phyloP scores from a whole-genome alignment of 2,113 vertebrate species.

The Spilogale gracilis region DNA sequence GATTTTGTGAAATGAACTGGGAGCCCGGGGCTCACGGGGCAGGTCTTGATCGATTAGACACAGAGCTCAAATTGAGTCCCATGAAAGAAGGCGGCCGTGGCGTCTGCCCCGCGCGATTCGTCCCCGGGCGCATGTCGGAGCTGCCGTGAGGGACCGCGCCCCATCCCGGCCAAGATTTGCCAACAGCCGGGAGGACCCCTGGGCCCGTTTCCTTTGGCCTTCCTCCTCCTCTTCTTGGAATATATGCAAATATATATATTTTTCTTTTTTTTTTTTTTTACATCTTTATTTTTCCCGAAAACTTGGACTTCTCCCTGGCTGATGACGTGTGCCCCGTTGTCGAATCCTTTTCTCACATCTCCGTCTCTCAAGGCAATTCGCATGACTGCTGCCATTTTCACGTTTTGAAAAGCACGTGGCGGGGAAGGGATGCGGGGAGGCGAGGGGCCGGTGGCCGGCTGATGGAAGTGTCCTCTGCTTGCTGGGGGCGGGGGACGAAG shows the following conservation, averaged over 20 bases:
- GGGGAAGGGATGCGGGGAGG: background rate
- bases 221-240: slow-evolving; percentile 55
- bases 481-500: rapidly evolving
- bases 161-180: slow-evolving; percentile 82
- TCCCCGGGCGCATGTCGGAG: slow-evolving; percentile 77
- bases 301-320: slow-evolving; percentile 64
- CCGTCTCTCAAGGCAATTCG: background rate
- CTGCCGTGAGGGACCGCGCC: slow-evolving; percentile 84
- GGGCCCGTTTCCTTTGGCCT: slow-evolving; percentile 72
- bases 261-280: background rate
- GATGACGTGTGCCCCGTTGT: slow-evolving; percentile 50
- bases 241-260: slow-evolving; percentile 1
- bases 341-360: slow-evolving; percentile 67
- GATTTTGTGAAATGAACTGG: background rate
- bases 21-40: background rate
- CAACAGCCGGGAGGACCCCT: slow-evolving; percentile 78
- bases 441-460: rapidly evolving
- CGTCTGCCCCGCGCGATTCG: slow-evolving; percentile 65
- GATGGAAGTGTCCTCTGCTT: background rate
- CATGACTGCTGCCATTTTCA: background rate
- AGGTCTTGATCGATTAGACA: background rate
- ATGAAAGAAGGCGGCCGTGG: background rate
- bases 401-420: background rate
- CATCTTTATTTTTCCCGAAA: slow-evolving; percentile 65
- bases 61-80: background rate